Base-by-base conservation (phyloP, 2,113 vertebrate genomes). In the Pterophyllum scalare region DNA sequence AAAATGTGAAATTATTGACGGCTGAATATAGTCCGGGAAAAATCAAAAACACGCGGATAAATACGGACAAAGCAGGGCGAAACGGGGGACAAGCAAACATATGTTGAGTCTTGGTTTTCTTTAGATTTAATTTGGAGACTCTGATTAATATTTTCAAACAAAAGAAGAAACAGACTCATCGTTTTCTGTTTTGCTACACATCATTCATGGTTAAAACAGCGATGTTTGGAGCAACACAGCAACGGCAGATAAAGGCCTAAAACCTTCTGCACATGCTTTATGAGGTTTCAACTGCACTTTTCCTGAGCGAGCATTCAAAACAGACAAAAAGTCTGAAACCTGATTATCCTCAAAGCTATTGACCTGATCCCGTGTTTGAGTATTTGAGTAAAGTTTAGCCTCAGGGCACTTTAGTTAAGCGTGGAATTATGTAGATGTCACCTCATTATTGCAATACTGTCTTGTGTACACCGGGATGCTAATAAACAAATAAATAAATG, bases 401-500 rank as follows among this genome's bases (percentile, higher is more conserved):
- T 81, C 43, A 0, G 88, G 94, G 83, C 64, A 26, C 56, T 85
- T 82, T 82, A 49, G 84, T 87, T 92, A 88, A 93, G 79, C 59
- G 75, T 77, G 65, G 87, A 92, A 92, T 94, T 93, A 92, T 93
- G 92, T 81, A 95, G 87, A 94, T 95, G 90, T 90, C 81, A 64
- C 88, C 84, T 94, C 90, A 94, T 93, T 93, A 93, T 88, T 91
- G 88, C 88, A 91, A 81, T 79, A 59, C 84, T 78, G 80, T 88
- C 70, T 79, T 61, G 84, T 87, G 80, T 88, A 85, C 74, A 87
- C 72, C 20, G 6, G 60, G 82, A 88, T 89, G 82, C 90, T 90
- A 89, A 92, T 91, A 93, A 93, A 92, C 60, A 87, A 84, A 90
- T 64, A 74, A 92, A 86, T 80, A 87, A 92, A 86, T 85, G 65